Conservation (phyloP, 2,888 invertebrate genomes). For the Lasioglossum marginatum region DNA sequence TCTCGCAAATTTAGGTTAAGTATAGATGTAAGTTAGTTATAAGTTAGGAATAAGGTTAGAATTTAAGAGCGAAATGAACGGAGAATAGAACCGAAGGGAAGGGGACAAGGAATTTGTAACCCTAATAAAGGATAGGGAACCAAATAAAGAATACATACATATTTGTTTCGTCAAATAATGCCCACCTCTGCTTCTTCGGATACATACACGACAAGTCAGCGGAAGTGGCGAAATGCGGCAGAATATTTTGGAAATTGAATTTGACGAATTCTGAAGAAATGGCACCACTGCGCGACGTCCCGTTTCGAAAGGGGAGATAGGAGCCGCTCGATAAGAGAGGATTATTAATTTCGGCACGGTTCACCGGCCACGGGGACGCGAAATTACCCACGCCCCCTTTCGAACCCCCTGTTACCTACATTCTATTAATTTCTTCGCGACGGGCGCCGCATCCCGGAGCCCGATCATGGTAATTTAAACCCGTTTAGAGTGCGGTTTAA, state of each 20-base stretch:
- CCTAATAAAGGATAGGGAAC: no score
- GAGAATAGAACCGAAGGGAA: no score
- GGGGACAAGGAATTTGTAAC: no score
- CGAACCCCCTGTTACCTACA: slow-evolving; percentile 11
- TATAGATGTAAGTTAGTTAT: no score
- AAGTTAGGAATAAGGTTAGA: no score
- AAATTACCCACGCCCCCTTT: slow-evolving; percentile 25
- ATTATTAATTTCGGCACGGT: slow-evolving; percentile 41
- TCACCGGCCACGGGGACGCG: slow-evolving; percentile 13
- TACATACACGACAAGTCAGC: not conserved
- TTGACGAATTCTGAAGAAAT: not conserved
- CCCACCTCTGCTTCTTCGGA: no score
- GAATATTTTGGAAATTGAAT: not conserved
- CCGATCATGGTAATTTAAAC: slow-evolving; percentile 33
- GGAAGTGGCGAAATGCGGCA: not conserved
- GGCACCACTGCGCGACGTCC: not conserved
- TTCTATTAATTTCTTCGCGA: slow-evolving; percentile 45
- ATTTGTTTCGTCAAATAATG: no score
- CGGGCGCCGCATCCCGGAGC: not conserved
- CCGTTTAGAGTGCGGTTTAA: slow-evolving; percentile 27
- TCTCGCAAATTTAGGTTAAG: no score
- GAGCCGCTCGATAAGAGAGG: slow-evolving; percentile 24
- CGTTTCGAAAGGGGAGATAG: slow-evolving; percentile 11
- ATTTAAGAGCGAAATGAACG: no score
- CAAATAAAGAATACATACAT: no score